These are phyloP conservation scores for Callimorpha dominula DNA, from an alignment of 2,888 invertebrate species.

Conservation along the genomic window DNA sequence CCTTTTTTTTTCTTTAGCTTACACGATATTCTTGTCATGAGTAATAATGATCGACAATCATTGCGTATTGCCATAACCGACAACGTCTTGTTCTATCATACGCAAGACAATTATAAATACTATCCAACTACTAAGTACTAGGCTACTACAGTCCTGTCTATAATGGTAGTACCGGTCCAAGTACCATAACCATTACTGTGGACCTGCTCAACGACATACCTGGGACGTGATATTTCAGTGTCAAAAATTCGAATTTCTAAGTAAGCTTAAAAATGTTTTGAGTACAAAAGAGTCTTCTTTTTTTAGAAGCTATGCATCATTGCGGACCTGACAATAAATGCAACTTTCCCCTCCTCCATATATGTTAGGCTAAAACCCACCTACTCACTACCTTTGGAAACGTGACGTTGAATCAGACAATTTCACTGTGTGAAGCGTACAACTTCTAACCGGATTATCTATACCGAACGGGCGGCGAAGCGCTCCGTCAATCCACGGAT, in stretches of 20 bases:
- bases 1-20: no score
- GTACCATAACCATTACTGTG: background rate
- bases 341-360: background rate
- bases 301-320: background rate
- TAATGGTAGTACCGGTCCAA: background rate
- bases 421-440: background rate
- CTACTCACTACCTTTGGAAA: background rate
- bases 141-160: background rate
- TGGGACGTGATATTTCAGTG: background rate
- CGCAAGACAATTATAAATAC: no score
- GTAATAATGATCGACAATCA: no score
- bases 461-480: background rate
- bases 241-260: background rate
- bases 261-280: background rate
- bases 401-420: background rate
- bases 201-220: background rate
- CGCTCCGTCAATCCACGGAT: constrained; percentile 17
- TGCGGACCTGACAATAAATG: background rate
- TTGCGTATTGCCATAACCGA: no score
- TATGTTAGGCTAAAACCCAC: background rate
- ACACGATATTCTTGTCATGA: no score
- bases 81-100: no score
- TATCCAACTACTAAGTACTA: no score
- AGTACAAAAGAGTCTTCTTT: background rate
- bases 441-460: background rate